Percentiles rank a stretch among this genome's conserved stretches.
These are phyloP conservation scores for Epinephelus lanceolatus DNA, from an alignment of 2,113 vertebrate species.

Conservation along the genomic window DNA sequence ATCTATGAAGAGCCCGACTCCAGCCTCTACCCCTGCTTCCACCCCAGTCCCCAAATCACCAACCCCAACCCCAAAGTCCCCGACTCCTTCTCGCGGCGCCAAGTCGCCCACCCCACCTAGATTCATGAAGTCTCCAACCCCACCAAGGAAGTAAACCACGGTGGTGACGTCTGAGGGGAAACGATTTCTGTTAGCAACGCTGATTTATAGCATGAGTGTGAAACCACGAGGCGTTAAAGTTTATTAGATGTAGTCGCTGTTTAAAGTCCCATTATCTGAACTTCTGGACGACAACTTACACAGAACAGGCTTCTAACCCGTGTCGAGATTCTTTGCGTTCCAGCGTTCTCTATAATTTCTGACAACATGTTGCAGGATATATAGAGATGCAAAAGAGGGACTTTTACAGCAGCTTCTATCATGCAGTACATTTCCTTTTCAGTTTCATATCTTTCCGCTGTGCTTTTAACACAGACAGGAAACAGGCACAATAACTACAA, in stretches of 20 bases:
- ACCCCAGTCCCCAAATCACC: slow-evolving; percentile 65
- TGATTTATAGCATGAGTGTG: slow-evolving; percentile 64
- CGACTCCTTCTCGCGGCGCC: slow-evolving; percentile 47
- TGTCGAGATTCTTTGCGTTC: background rate
- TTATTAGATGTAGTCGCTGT: slow-evolving; percentile 46
- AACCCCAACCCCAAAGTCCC: slow-evolving; percentile 63
- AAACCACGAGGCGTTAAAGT: slow-evolving; percentile 54
- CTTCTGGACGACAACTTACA: background rate
- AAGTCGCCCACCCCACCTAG: slow-evolving; percentile 55
- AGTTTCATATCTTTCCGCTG: slow-evolving; percentile 11
- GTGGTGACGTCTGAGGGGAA: slow-evolving; percentile 10
- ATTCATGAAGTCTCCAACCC: slow-evolving; percentile 73
- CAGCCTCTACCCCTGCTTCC: slow-evolving; percentile 59
- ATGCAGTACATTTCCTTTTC: slow-evolving; percentile 8
- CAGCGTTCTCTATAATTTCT: background rate
- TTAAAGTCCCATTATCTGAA: background rate
- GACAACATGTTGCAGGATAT: background rate
- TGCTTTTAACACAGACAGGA: slow-evolving; percentile 2
- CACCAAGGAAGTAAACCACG: slow-evolving; percentile 76
- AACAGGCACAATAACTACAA: background rate
- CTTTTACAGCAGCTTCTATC: background rate
- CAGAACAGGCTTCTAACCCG: background rate
- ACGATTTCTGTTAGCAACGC: slow-evolving; percentile 9
- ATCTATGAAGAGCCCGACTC: slow-evolving; percentile 74
- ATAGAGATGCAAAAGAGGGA: background rate